phyloP scores from a whole-genome alignment of 2,797 vertebrate genomes.

The Lycodopsis pacificus region DNA sequence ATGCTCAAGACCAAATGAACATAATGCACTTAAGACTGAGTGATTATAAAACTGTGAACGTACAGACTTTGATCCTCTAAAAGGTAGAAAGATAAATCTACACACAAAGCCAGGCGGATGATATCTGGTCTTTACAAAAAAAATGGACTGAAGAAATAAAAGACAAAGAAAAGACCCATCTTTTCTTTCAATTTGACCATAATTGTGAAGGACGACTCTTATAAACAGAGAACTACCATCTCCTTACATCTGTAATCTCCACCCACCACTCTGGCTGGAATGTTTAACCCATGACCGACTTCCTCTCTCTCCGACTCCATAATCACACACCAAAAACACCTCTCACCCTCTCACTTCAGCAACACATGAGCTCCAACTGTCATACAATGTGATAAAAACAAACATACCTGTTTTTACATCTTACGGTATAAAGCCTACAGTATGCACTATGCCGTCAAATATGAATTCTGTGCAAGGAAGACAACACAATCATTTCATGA shows the following conservation, averaged over 20 bases:
- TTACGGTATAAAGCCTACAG: conserved; percentile 62
- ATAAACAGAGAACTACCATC: conserved; percentile 30
- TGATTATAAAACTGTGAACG: conserved; percentile 62
- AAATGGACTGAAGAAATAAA: conserved; percentile 52
- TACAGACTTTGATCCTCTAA: conserved; percentile 65
- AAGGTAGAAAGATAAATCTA: conserved; percentile 57
- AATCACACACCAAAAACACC: conserved; percentile 15
- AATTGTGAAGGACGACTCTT: conserved; percentile 37
- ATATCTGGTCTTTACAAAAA: conserved; percentile 47
- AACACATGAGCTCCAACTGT: conserved; percentile 54
- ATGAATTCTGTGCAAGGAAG: conserved; percentile 80
- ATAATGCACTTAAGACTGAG: conserved; percentile 72
- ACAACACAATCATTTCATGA: conserved; percentile 78
- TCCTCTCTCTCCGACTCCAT: conserved; percentile 40
- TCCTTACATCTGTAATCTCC: conserved; percentile 39
- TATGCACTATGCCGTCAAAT: conserved; percentile 68
- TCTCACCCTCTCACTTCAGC: conserved; percentile 42
- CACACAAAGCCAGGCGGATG: conserved; percentile 54
- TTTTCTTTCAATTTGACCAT: conserved; percentile 26
- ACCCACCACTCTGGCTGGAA: conserved; percentile 59
- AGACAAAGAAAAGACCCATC: conserved; percentile 36
- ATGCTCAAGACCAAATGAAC: conserved; percentile 61
- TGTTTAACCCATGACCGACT: conserved; percentile 63
- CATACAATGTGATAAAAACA: conserved; percentile 61
- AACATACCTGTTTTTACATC: conserved; percentile 69